phyloP scores from a whole-genome alignment of 2,113 vertebrate genomes.

The human (Homo sapiens) region DNA sequence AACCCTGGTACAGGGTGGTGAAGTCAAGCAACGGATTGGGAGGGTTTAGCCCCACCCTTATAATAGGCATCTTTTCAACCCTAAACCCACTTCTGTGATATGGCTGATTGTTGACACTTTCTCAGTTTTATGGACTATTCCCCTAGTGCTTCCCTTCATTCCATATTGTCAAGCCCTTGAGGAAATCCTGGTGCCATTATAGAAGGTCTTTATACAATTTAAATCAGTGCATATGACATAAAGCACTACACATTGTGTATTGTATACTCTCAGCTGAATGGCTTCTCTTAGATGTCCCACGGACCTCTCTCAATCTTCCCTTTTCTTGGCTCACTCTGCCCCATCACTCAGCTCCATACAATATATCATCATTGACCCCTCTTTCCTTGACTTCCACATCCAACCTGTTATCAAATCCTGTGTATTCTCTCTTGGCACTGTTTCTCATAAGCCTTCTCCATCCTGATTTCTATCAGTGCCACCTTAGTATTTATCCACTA shows the following conservation, averaged over 20 bases:
- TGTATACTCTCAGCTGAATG: neutral
- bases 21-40: neutral
- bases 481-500: neutral
- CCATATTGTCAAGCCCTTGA: neutral
- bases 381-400: neutral
- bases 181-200: neutral
- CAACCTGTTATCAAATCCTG: neutral
- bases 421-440: neutral
- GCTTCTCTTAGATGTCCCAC: neutral
- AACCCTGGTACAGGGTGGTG: neutral
- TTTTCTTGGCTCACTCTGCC: neutral
- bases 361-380: neutral
- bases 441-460: neutral
- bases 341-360: neutral
- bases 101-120: neutral
- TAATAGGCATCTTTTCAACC: neutral
- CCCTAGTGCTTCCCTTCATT: neutral
- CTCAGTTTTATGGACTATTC: neutral
- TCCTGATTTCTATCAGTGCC: neutral
- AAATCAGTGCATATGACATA: neutral
- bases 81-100: accelerated
- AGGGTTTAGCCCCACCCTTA: neutral
- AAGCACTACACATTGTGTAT: neutral
- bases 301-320: neutral
- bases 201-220: neutral